phyloP scores from a whole-genome alignment of 2,113 vertebrate species.

The Eublepharis macularius region DNA sequence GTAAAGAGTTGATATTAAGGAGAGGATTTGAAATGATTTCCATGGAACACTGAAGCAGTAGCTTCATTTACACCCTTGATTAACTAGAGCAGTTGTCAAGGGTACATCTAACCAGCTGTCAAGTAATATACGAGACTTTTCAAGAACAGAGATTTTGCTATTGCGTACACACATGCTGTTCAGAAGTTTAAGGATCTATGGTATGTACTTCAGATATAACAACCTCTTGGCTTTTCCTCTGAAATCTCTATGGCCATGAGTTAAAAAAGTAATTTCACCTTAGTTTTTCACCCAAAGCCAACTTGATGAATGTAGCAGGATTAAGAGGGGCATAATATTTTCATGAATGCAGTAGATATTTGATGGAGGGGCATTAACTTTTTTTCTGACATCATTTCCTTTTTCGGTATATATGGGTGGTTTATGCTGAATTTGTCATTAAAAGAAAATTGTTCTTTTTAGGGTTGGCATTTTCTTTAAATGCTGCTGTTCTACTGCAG shows the following conservation, averaged over 20 bases:
- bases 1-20: conserved; percentile 47
- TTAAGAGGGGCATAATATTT: not conserved
- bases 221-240: not conserved
- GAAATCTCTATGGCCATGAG: conserved; percentile 4
- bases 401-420: conserved; percentile 43
- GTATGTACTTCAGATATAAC: conserved; percentile 35
- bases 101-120: conserved; percentile 62
- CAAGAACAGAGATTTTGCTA: conserved; percentile 62
- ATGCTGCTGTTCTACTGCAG: no score
- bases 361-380: not conserved
- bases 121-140: conserved; percentile 54
- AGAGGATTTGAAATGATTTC: conserved; percentile 33
- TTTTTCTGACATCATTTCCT: conserved; percentile 30
- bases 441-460: conserved; percentile 50
- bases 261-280: conserved; percentile 15
- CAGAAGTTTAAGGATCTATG: conserved; percentile 26
- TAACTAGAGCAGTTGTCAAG: conserved; percentile 69
- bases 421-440: conserved; percentile 44
- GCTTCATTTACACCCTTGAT: conserved; percentile 69
- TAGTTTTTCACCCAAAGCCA: not conserved
- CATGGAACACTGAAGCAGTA: conserved; percentile 26
- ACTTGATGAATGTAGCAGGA: not conserved
- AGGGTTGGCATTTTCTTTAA: conserved; percentile 50
- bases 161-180: conserved; percentile 50
- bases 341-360: not conserved